Base-by-base conservation (phyloP, 2,888 invertebrate species). In the Acleris literana region DNA sequence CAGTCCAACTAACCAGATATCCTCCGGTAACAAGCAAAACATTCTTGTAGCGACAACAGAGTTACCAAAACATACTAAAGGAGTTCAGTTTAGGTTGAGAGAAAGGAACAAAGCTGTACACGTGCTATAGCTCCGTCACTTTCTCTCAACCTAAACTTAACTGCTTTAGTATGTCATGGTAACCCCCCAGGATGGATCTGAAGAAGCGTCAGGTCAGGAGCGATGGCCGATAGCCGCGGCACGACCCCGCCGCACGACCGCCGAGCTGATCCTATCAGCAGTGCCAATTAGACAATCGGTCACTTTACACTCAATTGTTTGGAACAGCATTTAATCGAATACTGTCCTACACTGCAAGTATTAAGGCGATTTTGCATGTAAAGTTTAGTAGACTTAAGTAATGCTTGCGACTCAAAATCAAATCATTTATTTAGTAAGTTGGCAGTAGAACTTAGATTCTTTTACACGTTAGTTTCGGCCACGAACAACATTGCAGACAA, bases 181-280 rank as follows among this genome's bases (percentile, higher is more conserved):
- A 25, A 25, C 6, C 25, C 5, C 25, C 25, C 25, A 25, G 63
- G 49, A 51, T 44, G 44, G 56, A 76, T 76, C 76, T 76, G 76
- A 70, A 71, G 72, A 75, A 76, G 78, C 73, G 71, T 66, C 73
- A 71, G 76, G 71, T 66, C 73, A 71, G 76, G 68, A 68, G 63
- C 80, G 84, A 84, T 84, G 83, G 64, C 75, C 79, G 83, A 81
- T 83, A 81, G 74, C 39, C 46, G 29, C 61, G 60, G 59, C 74
- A 74, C 76, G 78, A 75, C 73, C 69, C 68, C 25, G 49, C 68
- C 68, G 70, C 73, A 66, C 66, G 66, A 66, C 66, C 56, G n/a
- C 49, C 25, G n/a, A 13, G 29, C 44, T n/a, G 63, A 68, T 68
- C 22, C 25, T 63, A 69, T 62, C 62, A 11, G 20, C 54, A 53